These are phyloP conservation scores for Centrocercus urophasianus DNA, from an alignment of 2,113 vertebrate species.

Conservation along the genomic window DNA sequence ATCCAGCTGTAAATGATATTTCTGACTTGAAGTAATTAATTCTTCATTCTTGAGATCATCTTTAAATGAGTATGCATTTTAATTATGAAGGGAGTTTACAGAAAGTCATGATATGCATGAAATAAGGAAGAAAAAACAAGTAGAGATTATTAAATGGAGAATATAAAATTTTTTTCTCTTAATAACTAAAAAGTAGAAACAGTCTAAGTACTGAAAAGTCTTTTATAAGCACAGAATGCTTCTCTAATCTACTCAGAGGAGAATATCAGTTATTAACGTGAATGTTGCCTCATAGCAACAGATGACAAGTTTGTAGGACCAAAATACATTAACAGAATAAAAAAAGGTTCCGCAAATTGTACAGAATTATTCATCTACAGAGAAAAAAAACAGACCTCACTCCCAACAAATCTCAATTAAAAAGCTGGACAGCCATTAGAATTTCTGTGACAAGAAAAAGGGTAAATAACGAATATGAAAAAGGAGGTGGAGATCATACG, in stretches of 20 bases:
- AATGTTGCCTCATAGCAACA: neutral
- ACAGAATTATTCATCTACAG: neutral
- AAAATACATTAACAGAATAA: neutral
- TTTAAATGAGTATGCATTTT: neutral
- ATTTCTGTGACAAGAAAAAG: neutral
- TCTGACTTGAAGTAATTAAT: slow-evolving; percentile 36
- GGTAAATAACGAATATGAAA: neutral
- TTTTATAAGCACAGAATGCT: neutral
- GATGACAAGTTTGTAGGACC: neutral
- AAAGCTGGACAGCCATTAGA: neutral
- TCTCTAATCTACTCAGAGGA: too few species aligned
- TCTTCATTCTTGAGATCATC: neutral
- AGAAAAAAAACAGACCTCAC: neutral
- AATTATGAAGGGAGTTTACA: neutral
- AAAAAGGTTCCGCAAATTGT: neutral
- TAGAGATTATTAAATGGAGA: neutral
- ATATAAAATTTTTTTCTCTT: neutral
- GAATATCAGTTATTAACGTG: too few species aligned
- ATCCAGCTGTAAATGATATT: slow-evolving; percentile 5
- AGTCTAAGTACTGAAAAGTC: neutral
- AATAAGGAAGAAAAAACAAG: neutral
- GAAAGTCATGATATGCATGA: neutral
- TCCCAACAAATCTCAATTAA: neutral
- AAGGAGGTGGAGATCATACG: neutral
- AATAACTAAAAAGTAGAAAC: neutral